Conservation (phyloP, 92 coral and sea anemone species). For the Ricordea florida region DNA sequence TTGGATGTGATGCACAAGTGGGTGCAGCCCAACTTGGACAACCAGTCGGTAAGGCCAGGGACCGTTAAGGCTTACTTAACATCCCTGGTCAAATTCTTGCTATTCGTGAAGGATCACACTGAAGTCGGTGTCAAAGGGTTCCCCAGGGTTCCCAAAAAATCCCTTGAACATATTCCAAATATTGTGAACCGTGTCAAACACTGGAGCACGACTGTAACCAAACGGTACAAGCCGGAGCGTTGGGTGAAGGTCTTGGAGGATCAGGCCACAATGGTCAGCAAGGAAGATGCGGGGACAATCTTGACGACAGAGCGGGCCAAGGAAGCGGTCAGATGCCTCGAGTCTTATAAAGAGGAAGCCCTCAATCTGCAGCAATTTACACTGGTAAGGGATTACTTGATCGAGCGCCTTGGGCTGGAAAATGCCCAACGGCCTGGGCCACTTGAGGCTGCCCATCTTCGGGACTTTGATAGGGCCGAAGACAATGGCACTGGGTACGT, state of each 20-base stretch:
- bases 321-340: not conserved
- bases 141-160: too few species aligned
- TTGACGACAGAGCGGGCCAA: not conserved
- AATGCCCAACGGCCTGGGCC: not conserved
- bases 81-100: too few species aligned
- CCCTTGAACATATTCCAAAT: too few species aligned
- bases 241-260: not conserved
- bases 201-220: not conserved
- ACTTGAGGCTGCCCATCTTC: not conserved
- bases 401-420: not conserved
- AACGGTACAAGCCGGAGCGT: not conserved
- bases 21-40: too few species aligned
- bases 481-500: not conserved
- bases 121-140: too few species aligned
- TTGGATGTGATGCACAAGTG: too few species aligned
- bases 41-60: too few species aligned
- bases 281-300: not conserved
- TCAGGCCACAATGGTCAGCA: not conserved
- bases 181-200: too few species aligned
- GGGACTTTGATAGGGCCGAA: not conserved
- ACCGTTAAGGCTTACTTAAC: too few species aligned
- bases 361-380: not conserved
- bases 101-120: too few species aligned
- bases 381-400: not conserved
- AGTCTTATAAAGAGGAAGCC: not conserved